Conservation (phyloP, 2,797 vertebrate species). For the Acipenser oxyrinchus region DNA sequence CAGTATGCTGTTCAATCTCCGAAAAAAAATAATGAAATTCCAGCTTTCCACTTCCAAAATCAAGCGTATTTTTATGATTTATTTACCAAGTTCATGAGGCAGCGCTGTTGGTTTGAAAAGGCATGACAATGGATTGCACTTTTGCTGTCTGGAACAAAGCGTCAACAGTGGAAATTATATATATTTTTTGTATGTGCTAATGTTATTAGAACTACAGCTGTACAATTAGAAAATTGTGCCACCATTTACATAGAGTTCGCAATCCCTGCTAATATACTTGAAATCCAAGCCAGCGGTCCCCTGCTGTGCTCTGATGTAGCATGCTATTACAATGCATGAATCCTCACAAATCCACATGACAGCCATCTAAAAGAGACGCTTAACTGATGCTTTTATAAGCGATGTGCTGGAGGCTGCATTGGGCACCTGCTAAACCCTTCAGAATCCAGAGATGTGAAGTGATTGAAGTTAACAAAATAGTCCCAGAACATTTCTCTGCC, state of each 20-base stretch:
- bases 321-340: background rate
- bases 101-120: slow-evolving; percentile 31
- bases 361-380: background rate
- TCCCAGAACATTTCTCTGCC: too few relatives aligned
- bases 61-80: background rate
- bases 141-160: slow-evolving; percentile 29
- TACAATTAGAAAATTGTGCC: slow-evolving; percentile 17
- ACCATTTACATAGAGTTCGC: slow-evolving; percentile 9
- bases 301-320: background rate
- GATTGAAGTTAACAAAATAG: too few relatives aligned
- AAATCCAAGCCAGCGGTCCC: background rate
- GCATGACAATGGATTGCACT: slow-evolving; percentile 27
- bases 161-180: slow-evolving; percentile 28
- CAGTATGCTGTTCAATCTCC: too few relatives aligned
- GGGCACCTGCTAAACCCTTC: too few relatives aligned
- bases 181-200: slow-evolving; percentile 25
- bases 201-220: slow-evolving; percentile 17
- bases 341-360: background rate
- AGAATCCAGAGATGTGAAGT: too few relatives aligned
- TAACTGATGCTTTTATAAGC: background rate
- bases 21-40: too few relatives aligned
- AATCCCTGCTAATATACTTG: slow-evolving; percentile 7
- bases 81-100: slow-evolving; percentile 11
- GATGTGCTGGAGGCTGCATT: background rate
- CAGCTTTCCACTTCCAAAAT: too few relatives aligned